Conservation (phyloP, 2,888 invertebrate genomes). For the Tipula unca region DNA sequence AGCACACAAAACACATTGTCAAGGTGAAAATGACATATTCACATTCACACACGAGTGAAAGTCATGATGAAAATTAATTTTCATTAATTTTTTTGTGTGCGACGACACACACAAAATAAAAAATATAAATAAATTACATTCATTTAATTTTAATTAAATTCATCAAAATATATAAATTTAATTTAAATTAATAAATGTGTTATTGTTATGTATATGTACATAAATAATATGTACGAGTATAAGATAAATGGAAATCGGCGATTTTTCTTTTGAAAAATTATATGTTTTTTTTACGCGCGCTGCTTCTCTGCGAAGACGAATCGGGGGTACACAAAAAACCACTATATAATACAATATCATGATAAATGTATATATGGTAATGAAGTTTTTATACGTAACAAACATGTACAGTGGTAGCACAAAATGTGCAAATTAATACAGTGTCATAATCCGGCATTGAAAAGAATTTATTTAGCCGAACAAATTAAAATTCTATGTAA, state of each 20-base stretch:
- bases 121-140: neutral
- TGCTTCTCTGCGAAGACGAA: neutral
- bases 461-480: neutral
- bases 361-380: neutral
- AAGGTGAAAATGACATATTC: neutral
- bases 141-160: conserved; percentile 8
- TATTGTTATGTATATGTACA: neutral
- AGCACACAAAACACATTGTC: neutral
- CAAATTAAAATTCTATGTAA: neutral
- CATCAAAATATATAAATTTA: neutral
- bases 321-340: neutral
- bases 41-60: neutral
- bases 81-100: neutral
- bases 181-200: neutral
- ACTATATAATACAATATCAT: neutral
- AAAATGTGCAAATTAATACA: neutral
- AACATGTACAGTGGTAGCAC: neutral
- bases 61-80: neutral
- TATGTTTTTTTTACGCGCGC: neutral
- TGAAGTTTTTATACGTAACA: neutral
- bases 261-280: neutral
- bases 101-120: neutral
- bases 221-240: neutral
- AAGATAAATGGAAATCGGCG: neutral
- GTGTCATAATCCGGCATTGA: neutral